These are phyloP conservation scores for Peromyscus nudipes DNA, from an alignment of 2,797 vertebrate genomes.

Conservation along the genomic window DNA sequence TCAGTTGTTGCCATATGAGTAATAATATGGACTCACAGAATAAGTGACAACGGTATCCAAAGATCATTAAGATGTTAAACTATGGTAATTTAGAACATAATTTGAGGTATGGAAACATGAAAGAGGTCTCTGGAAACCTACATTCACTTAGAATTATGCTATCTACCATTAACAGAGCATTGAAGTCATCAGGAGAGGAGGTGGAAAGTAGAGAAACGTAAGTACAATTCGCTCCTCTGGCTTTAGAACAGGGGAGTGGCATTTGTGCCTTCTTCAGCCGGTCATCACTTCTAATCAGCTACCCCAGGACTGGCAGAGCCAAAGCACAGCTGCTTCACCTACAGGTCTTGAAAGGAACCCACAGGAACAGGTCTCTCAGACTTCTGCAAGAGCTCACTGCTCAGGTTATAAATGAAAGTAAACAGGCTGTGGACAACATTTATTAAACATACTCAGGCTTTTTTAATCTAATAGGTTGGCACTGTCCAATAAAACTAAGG, in stretches of 20 bases:
- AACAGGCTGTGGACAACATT: slow-evolving; percentile 6
- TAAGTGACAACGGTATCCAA: slow-evolving; percentile 33
- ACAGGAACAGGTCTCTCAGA: background rate
- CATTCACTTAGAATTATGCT: slow-evolving; percentile 48
- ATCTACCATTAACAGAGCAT: slow-evolving; percentile 29
- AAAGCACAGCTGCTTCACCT: background rate
- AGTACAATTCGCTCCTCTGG: background rate
- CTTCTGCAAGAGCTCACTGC: background rate
- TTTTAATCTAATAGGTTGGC: background rate
- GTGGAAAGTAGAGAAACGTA: background rate
- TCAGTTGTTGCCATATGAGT: background rate
- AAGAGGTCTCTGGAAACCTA: slow-evolving; percentile 41
- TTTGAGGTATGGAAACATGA: slow-evolving; percentile 24
- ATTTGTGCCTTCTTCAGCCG: background rate
- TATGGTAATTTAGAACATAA: background rate
- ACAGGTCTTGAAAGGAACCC: background rate
- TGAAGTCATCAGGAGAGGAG: background rate
- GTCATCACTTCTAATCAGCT: background rate
- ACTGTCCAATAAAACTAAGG: slow-evolving; percentile 17
- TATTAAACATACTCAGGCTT: background rate
- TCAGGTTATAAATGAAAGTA: background rate
- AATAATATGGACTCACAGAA: background rate
- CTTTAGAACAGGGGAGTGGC: background rate
- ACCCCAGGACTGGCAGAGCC: background rate
- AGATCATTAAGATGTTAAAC: background rate